Evolutionary conservation across 2,113 vertebrate species (phyloP).

Genomic region (Gallinago undulata): DNA sequence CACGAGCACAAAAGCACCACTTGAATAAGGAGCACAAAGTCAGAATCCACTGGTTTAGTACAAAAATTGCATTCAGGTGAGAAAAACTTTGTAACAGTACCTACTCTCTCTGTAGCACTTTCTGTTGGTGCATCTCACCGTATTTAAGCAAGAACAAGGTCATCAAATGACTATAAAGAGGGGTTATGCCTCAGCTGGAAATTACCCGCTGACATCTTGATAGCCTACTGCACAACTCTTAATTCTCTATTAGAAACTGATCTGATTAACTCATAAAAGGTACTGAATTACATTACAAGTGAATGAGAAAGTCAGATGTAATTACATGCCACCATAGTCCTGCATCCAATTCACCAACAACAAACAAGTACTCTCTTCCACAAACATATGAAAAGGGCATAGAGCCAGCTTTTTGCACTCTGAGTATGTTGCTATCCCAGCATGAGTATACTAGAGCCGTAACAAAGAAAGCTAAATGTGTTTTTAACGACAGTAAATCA

Average conservation of each 20-base stretch:
- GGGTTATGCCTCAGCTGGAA: background rate
- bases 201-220: background rate
- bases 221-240: background rate
- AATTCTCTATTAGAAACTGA: background rate
- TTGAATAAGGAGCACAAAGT: background rate
- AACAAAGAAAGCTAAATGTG: background rate
- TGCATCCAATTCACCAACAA: background rate
- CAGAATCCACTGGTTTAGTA: background rate
- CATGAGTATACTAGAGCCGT: accelerated
- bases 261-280: background rate
- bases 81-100: background rate
- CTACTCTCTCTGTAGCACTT: background rate
- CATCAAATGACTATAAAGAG: background rate
- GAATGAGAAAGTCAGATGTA: background rate
- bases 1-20: background rate
- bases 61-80: background rate
- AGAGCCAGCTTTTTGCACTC: background rate
- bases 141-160: background rate
- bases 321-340: background rate
- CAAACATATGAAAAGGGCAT: background rate
- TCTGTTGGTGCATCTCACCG: background rate
- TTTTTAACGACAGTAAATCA: background rate
- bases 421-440: background rate
- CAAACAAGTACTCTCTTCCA: background rate
- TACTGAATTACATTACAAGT: background rate